A percentile compares a stretch with the other conserved stretches of the same genome.
These are phyloP conservation scores for Urosaurus nigricauda DNA, from an alignment of 2,797 vertebrate species.

Conservation along the genomic window DNA sequence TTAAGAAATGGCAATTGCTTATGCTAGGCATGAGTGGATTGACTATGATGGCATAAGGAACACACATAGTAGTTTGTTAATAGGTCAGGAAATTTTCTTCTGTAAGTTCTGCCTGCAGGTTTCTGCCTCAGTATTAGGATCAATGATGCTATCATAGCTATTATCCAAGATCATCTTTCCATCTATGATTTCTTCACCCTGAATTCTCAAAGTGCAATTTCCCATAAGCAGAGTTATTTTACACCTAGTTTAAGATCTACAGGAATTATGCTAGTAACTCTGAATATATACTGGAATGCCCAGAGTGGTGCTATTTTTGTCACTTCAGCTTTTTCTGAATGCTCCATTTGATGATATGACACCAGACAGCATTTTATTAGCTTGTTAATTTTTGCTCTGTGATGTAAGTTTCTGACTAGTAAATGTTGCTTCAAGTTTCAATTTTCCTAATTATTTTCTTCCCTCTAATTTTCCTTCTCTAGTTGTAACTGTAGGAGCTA, in stretches of 20 bases:
- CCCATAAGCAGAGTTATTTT: slow-evolving; percentile 56
- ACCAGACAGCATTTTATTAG: slow-evolving; percentile 17
- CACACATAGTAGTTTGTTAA: background rate
- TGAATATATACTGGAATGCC: slow-evolving; percentile 31
- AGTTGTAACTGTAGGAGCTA: slow-evolving; percentile 10
- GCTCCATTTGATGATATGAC: slow-evolving; percentile 37
- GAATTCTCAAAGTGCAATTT: slow-evolving; percentile 53
- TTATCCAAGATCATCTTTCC: slow-evolving; percentile 54
- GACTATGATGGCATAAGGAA: rapidly evolving
- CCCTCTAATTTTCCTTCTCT: slow-evolving; percentile 49
- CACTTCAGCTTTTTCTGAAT: slow-evolving; percentile 48
- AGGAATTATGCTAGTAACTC: slow-evolving; percentile 51
- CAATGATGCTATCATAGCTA: slow-evolving; percentile 59
- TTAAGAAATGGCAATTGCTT: background rate
- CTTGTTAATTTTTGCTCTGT: slow-evolving; percentile 54
- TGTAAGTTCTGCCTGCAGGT: slow-evolving; percentile 40
- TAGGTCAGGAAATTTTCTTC: slow-evolving; percentile 42
- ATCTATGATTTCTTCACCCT: slow-evolving; percentile 56
- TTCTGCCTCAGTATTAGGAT: slow-evolving; percentile 47
- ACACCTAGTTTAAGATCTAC: slow-evolving; percentile 57
- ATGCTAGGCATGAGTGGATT: slow-evolving; percentile 6
- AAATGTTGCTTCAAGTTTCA: slow-evolving; percentile 24
- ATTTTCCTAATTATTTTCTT: slow-evolving; percentile 56
- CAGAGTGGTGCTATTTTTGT: slow-evolving; percentile 34
- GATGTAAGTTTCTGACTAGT: slow-evolving; percentile 31